A percentile compares a stretch with the other conserved stretches of the same genome.
Evolutionary conservation across 2,888 invertebrate species (phyloP).

Genomic region (Polymixis flavicincta): DNA sequence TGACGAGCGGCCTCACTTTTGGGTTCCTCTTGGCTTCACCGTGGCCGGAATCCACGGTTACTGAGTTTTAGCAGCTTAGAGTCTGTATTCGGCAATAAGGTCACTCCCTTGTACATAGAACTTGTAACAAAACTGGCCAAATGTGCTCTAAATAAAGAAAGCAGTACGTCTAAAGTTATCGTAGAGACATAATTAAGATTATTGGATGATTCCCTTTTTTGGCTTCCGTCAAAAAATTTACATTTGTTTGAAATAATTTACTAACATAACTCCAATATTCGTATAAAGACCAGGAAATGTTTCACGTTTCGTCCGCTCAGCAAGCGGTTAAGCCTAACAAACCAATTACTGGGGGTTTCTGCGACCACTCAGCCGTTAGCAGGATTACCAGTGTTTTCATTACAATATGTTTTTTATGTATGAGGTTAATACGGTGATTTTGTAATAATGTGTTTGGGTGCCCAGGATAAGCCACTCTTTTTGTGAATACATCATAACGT

Average conservation of each 20-base stretch:
- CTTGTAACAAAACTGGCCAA: neutral
- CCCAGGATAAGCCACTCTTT: neutral
- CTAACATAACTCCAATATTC: neutral
- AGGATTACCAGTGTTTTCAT: neutral
- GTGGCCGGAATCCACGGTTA: too few relatives aligned
- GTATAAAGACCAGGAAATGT: conserved; percentile 7
- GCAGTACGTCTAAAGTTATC: neutral
- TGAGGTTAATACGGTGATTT: neutral
- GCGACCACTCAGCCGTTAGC: neutral
- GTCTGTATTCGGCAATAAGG: neutral
- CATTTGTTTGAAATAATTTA: neutral
- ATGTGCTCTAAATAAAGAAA: neutral
- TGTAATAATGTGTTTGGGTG: neutral
- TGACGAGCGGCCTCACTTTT: too few relatives aligned
- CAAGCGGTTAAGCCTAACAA: conserved; percentile 64
- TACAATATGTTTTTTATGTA: neutral
- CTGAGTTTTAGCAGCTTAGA: neutral
- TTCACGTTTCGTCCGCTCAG: conserved; percentile 65
- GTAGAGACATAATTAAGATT: neutral
- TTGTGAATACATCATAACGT: neutral
- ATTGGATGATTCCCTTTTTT: neutral
- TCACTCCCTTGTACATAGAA: neutral
- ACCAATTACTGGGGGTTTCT: neutral
- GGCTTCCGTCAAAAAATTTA: neutral
- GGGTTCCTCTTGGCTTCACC: too few relatives aligned